A percentile compares a stretch with the other conserved stretches of the same genome.
Conservation (phyloP, 2,113 vertebrate genomes). For the Melierax canorus region DNA sequence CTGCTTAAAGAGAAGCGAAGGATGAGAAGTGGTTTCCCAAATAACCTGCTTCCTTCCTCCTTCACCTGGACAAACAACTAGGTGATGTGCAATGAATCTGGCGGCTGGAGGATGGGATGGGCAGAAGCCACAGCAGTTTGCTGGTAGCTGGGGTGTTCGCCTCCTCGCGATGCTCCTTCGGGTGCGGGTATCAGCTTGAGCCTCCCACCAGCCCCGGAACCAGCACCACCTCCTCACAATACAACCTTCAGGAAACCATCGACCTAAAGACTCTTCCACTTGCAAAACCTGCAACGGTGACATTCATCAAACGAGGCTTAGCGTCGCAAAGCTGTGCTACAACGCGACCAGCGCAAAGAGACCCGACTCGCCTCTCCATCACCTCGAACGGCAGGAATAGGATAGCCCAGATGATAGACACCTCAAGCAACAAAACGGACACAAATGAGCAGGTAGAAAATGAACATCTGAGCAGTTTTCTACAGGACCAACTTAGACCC, state of each 20-base stretch:
- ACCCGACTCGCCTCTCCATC: background rate
- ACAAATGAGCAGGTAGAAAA: background rate
- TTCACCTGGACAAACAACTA: rapidly evolving
- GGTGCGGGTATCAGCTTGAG: rapidly evolving
- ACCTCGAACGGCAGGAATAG: background rate
- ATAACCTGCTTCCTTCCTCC: background rate
- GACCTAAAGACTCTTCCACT: background rate
- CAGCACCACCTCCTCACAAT: background rate
- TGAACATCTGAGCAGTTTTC: background rate
- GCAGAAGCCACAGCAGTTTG: background rate
- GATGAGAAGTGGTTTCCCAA: background rate
- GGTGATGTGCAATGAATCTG: background rate
- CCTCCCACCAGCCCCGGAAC: background rate
- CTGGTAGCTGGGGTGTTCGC: background rate
- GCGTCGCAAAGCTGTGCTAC: rapidly evolving
- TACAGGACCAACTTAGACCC: background rate
- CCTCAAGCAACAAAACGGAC: rapidly evolving
- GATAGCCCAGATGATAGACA: background rate
- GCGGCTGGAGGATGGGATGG: rapidly evolving
- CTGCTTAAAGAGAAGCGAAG: background rate
- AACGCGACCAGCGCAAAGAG: rapidly evolving
- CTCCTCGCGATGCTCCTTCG: background rate
- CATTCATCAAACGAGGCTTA: background rate
- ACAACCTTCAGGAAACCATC: background rate
- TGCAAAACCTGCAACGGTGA: background rate